These are phyloP conservation scores for pig (Sus scrofa) DNA, from an alignment of 2,113 vertebrate species.

Conservation along the genomic window T2T-Sscrofa CM000827.6:39312501-39313000, in stretches of 20 bases:
- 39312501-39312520: not conserved
- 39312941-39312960: not conserved
- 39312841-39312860: not conserved
- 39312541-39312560: not conserved
- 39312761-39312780: no score
- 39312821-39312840: fast-evolving
- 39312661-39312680: not conserved
- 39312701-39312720: not conserved
- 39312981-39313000: not conserved
- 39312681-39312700: not conserved
- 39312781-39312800: fast-evolving
- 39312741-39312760: not conserved
- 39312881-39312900: fast-evolving
- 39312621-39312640: not conserved
- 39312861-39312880: not conserved
- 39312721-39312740: not conserved
- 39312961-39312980: not conserved
- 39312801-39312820: fast-evolving
- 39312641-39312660: not conserved
- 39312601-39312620: not conserved
- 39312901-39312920: not conserved
- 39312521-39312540: not conserved
- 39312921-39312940: not conserved
- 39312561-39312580: not conserved
- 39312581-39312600: not conserved